Base-by-base conservation (phyloP, 2,888 invertebrate genomes). In the Galerucella calmariensis region DNA sequence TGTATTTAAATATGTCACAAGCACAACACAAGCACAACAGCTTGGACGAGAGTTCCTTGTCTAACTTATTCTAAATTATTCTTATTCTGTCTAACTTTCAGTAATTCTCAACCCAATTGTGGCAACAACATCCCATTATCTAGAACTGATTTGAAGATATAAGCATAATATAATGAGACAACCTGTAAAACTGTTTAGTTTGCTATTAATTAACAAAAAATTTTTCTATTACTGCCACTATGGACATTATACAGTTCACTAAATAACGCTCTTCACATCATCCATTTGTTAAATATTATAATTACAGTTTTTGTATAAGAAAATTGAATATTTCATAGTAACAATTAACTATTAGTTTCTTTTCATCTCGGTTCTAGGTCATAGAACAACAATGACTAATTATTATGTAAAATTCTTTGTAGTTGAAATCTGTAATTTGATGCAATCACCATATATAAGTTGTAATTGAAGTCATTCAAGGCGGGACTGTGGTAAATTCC, bases 291-390 rank as follows among this genome's bases (percentile, higher is more conserved):
- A 69, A 73, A 72, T 56, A 65, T 69, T 56, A 73, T 75, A 69
- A 75, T 69, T 72, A 69, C 56, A 46, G 72, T 61, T n/a, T n/a
- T n/a, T 72, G 66, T 75, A 63, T 27, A 35, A 62, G 56, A 72
- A 48, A 66, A 72, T 75, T 69, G 72, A 75, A 75, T 75, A 72
- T 72, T 72, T 75, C 61, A 72, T 69, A 27, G 68, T 51, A 69
- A 51, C 56, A 20, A 61, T 69, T 58, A 56, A 44, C 35, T 58
- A 44, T 24, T 27, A 35, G 35, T 16, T 24, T 27, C 46, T 27
- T 12, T 44, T 69, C 35, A 61, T 68, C 35, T 68, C 53, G 35
- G n/a, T 68, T 68, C 48, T 59, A 59, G 51, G 24, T 59, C 59
- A 14, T 27, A 27, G 24, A 59, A 59, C 27, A 27, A 27, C 27